Evolutionary conservation across 2,888 invertebrate species (phyloP), one percentile per base, ranked within the genome.

Genomic region (Acutogordius australiensis): DNA sequence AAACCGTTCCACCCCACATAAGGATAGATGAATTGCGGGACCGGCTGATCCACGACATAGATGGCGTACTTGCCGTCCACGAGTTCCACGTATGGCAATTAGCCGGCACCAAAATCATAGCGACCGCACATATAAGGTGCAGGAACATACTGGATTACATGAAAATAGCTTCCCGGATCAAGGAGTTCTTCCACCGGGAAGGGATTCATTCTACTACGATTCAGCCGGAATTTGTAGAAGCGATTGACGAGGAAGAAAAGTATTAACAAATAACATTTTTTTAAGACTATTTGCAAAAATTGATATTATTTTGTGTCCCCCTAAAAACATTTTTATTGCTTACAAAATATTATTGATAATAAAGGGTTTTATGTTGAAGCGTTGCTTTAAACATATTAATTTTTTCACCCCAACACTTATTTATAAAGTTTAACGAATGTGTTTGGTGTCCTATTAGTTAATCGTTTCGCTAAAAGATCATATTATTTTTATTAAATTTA

Each of bases 1-100:
- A 97, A 74, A 90, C 91, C n/a, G 90, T 91, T 62, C 97, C 97
- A 59, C 87, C 87, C 21, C 90, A 91, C 72, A 87, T 94, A 68
- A 83, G 86, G 74, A 69, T 74, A 21, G 67, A 70, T n/a, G 67
- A 67, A 18, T 56, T 69, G 2, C 65, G 66, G 51, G 44, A 57
- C 18, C 62, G 62, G 2, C 45, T 61, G 30, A 23, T 60, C 2
- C 64, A 66, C 1, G 63, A 72, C 71, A 67, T 73, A 58, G 67
- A 68, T n/a, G 73, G 74, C 23, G 67, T 75, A 28, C 63, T 69
- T 58, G 70, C 68, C 2, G 68, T 75, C 1, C 71, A 72, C 63
- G 73, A 74, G 62, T 69, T 75, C 63, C 71, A 73, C 64, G 67
- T 73, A 1, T 75, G 74, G 74, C 71, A 72, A 62, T 65, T 75